Base-by-base conservation (phyloP, 2,113 vertebrate genomes). In the Galeopterus variegatus region DNA sequence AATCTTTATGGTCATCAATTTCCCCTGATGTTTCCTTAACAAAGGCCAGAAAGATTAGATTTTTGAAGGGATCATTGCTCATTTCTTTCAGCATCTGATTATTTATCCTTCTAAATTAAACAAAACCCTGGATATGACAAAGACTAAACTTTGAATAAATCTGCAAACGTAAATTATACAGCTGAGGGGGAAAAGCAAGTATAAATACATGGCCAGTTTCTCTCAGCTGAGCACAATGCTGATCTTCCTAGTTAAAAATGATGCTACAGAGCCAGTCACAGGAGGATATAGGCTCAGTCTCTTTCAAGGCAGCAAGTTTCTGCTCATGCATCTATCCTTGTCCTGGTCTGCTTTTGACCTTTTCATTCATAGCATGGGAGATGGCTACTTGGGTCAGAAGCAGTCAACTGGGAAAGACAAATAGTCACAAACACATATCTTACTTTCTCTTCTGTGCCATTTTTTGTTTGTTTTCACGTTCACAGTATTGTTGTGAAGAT, bases 1-100 rank as follows among this genome's bases (percentile, higher is more conserved):
- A 98, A 97, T 98, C 93, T 96, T 92, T 86, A 90, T 9, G 93
- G 75, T 52, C 72, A 94, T 97, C 79, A 97, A 91, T 93, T 97
- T 97, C 41, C 77, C 48, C 8, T 50, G 72, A 72, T 54, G 90
- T 96, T 98, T 94, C 82, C 88, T 90, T 65, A 89, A 36, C 70
- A 92, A 77, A 88, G 96, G 26, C 84, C 58, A 96, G 50, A 95
- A 96, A 92, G 94, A 94, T 94, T 85, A 96, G 54, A 88, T 76
- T 93, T 92, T 97, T 56, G 14, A 91, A 90, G 72, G 67, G 84
- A 80, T 79, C 28, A 9, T 96, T 83, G 10, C 70, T 97, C 88
- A 90, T 89, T 90, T 67, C 84, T 36, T 31, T 77, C 83, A 96
- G 72, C 52, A 77, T 86, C 33, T 88, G 75, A 64, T 95, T 97